Evolutionary conservation across 1,140 invertebrate species (phyloP).

Genomic region (Cephus cinctus): DNA sequence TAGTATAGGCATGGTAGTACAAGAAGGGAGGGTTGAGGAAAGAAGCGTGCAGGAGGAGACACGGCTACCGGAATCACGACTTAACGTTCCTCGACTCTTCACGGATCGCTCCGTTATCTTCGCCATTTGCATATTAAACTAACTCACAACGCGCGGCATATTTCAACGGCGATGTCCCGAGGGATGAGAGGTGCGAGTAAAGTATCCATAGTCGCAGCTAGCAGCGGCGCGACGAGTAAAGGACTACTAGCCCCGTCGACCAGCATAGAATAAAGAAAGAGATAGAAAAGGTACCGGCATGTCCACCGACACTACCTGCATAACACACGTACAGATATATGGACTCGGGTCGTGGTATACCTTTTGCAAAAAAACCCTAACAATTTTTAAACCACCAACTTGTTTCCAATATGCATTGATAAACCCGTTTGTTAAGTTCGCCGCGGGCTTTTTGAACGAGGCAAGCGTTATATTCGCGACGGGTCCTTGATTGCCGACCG

Average conservation of each 20-base stretch:
- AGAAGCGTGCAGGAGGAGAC: conserved; percentile 29
- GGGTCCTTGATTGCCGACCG: conserved; percentile 30
- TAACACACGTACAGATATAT: no score
- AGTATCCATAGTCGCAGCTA: no score
- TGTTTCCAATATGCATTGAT: conserved; percentile 43
- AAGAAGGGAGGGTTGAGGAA: no score
- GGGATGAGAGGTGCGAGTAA: no score
- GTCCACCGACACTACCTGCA: no score
- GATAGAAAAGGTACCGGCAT: no score
- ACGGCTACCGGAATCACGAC: conserved; percentile 56
- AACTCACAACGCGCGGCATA: conserved; percentile 54
- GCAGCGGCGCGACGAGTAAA: no score
- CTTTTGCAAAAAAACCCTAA: no score
- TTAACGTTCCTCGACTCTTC: conserved; percentile 50
- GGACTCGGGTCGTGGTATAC: no score
- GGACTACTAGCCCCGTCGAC: no score
- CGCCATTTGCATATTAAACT: conserved; percentile 56
- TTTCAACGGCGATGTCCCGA: conserved; percentile 36
- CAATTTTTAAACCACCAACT: conserved; percentile 25
- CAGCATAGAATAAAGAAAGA: no score
- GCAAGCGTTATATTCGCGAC: neutral
- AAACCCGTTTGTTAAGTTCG: conserved; percentile 34
- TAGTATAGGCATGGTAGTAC: no score
- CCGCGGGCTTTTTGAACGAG: conserved; percentile 3
- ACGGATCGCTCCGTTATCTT: conserved; percentile 52